Percentiles rank a stretch among this genome's conserved stretches.
phyloP scores from a whole-genome alignment of 2,888 invertebrate species.

The Anagyrus pseudococci region DNA sequence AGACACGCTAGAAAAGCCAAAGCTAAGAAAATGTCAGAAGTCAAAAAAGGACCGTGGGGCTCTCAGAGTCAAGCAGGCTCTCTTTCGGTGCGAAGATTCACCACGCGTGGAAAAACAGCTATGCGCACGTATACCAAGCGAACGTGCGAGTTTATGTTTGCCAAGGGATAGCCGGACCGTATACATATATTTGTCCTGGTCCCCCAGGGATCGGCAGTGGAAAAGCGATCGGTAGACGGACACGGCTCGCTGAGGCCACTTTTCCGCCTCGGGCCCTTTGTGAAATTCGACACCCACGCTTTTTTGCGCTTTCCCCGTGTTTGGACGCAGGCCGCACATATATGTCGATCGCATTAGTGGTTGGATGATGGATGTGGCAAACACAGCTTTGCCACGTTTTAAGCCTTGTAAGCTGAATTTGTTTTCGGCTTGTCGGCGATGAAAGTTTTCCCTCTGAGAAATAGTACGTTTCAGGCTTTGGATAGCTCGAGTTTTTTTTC shows the following conservation, averaged over 20 bases:
- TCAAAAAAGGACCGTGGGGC: neutral
- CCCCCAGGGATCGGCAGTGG: no score
- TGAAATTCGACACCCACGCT: slow-evolving; percentile 16
- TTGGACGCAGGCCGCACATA: neutral
- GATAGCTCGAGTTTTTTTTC: no score
- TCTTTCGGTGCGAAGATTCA: neutral
- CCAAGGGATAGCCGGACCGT: slow-evolving; percentile 20
- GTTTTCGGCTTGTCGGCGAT: neutral
- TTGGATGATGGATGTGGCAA: neutral
- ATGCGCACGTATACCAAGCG: neutral
- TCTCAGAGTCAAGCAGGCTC: neutral
- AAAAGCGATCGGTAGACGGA: neutral
- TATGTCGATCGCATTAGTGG: neutral
- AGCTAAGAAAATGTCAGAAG: neutral
- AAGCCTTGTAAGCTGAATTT: neutral
- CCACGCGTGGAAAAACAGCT: no score
- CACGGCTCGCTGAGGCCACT: slow-evolving; percentile 14
- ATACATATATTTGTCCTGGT: neutral
- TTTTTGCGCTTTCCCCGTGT: no score
- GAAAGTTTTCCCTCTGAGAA: no score
- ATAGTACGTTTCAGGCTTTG: no score
- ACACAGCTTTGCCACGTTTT: neutral
- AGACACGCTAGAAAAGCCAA: no score
- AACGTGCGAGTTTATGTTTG: no score
- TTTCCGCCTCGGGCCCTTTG: slow-evolving; percentile 10